Conservation (phyloP, 2,888 invertebrate genomes). For the Lysandra coridon region DNA sequence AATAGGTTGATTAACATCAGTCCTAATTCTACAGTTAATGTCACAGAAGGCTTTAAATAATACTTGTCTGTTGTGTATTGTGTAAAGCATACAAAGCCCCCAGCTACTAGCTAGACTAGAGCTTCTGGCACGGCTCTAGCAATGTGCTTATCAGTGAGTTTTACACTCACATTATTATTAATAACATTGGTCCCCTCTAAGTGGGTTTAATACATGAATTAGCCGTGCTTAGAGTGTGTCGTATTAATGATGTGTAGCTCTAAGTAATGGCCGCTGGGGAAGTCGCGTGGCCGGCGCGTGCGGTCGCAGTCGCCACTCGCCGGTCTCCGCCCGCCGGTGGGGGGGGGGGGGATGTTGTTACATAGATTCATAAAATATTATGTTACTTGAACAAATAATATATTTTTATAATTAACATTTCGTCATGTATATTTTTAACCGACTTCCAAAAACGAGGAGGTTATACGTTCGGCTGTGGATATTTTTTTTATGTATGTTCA, state of each 20-base stretch:
- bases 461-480: too few species aligned
- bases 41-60: neutral
- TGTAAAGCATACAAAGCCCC: neutral
- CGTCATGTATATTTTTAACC: too few species aligned
- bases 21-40: neutral
- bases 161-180: neutral
- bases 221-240: neutral
- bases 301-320: neutral
- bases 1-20: too few species aligned
- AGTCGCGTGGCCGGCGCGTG: neutral
- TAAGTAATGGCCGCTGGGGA: neutral
- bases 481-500: too few species aligned
- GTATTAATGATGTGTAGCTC: neutral
- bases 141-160: neutral
- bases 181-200: neutral
- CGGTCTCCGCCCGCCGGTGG: neutral
- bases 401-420: too few species aligned
- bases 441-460: too few species aligned
- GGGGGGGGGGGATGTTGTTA: too few species aligned
- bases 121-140: neutral
- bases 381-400: too few species aligned
- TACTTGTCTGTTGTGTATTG: too few species aligned
- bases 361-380: too few species aligned
- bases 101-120: neutral
- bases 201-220: neutral